Conservation (phyloP, 1,140 invertebrate species). For the Drosophila nannoptera region DNA sequence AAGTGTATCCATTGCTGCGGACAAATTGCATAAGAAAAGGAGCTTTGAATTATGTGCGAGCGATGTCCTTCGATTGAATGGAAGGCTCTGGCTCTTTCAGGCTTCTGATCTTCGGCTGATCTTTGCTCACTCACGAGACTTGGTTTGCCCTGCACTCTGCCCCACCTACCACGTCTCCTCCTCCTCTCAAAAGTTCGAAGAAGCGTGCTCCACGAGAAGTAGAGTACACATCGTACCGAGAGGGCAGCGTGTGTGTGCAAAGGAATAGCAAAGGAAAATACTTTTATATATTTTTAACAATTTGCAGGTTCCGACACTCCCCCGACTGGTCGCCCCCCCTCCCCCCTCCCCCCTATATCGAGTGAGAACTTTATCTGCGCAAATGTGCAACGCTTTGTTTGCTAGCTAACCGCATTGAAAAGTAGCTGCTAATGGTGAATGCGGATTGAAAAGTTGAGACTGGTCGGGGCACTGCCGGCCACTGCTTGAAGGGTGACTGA, state of each 20-base stretch:
- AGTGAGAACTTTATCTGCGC: slow-evolving; percentile 71
- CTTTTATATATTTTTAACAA: slow-evolving; percentile 75
- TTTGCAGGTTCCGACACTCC: slow-evolving; percentile 21
- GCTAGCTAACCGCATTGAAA: slow-evolving; percentile 75
- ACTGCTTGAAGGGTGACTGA: background rate
- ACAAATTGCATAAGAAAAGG: too few species aligned
- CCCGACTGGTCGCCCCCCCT: background rate
- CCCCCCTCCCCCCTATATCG: slow-evolving; percentile 26
- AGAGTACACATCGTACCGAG: background rate
- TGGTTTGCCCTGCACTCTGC: too few species aligned
- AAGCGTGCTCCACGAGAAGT: background rate
- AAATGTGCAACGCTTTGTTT: slow-evolving; percentile 78
- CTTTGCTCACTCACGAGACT: too few species aligned
- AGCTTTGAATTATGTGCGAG: too few species aligned
- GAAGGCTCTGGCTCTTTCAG: too few species aligned
- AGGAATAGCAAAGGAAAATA: slow-evolving; percentile 53
- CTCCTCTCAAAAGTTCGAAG: too few species aligned
- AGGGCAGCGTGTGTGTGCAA: slow-evolving; percentile 4
- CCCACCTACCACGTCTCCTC: too few species aligned
- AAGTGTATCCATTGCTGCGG: background rate
- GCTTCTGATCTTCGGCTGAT: too few species aligned
- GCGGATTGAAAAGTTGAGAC: slow-evolving; percentile 45
- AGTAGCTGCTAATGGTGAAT: slow-evolving; percentile 76
- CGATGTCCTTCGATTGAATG: too few species aligned
- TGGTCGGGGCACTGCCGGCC: background rate